Evolutionary conservation across 2,113 vertebrate genomes (phyloP).

Genomic region (Epinephelus lanceolatus): DNA sequence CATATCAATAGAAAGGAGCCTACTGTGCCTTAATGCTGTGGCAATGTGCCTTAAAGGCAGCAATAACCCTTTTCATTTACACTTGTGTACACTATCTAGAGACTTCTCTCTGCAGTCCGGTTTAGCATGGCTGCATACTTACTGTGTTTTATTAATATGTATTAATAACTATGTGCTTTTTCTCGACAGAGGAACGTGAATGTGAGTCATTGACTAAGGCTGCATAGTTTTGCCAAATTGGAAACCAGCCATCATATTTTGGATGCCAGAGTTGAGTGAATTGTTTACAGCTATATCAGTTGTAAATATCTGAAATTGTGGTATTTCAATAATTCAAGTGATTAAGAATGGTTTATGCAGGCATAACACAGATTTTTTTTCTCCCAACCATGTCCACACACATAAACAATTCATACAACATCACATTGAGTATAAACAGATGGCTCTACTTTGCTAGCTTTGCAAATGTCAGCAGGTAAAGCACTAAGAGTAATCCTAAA

Average conservation of each 20-base stretch:
- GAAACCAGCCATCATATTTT: neutral
- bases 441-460: neutral
- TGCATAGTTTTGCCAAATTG: neutral
- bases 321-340: neutral
- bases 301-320: neutral
- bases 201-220: neutral
- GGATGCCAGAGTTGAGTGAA: neutral
- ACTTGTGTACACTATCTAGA: neutral
- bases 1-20: constrained; percentile 30
- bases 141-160: constrained; percentile 1
- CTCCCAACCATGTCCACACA: neutral
- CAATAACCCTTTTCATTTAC: constrained; percentile 38
- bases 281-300: neutral
- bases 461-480: no score
- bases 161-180: neutral
- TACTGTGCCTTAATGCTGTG: constrained; percentile 35
- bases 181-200: neutral
- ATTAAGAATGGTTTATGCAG: neutral
- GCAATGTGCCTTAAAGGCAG: constrained; percentile 33
- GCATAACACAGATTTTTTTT: neutral
- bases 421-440: neutral
- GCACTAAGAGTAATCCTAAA: neutral
- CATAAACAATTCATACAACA: neutral
- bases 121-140: neutral
- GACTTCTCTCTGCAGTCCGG: neutral